Base-by-base conservation (phyloP, 2,888 invertebrate species). In the Megastigmus dorsalis region DNA sequence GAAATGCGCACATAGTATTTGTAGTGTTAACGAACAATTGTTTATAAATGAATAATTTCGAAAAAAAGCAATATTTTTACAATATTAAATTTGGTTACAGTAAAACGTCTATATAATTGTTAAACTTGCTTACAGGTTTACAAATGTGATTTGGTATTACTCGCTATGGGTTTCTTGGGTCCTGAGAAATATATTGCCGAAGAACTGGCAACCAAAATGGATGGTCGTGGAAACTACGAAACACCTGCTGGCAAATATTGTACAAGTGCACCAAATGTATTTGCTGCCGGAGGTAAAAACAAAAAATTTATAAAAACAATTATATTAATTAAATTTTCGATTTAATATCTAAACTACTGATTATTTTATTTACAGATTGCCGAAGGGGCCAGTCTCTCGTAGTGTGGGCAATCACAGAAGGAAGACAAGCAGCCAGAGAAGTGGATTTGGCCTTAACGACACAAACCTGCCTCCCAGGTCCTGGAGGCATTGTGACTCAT, bases 121-220 rank as follows among this genome's bases (percentile, higher is more conserved):
- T 50, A 15, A 60, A 36, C 54, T 54, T 68, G 23, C 41, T 52
- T 60, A 20, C n/a, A 91, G 89, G 90, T 94, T 30, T 96, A 92
- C 89, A 92, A 94, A 80, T 95, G 96, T 66, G 97, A 99, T 87
- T 90, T 99, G 77, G 96, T 98, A 69, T 90, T 99, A 77, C 91
- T 99, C 60, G 99, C 99, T 2, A 99, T 99, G 99, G 99, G 99
- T 82, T 99, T 99, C 91, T 90, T 98, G 76, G 98, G 98, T 0
- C 98, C 98, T 0, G 98, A 99, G 89, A 91, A 95, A 84, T 93
- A 94, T 75, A 93, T 99, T 67, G 93, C 97, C 59, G 92, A 93
- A 80, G 95, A 99, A 86, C 88, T 92, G 71, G 90, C 91, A 52
- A 89, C 98, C 45, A 93, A 95, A 45, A 89, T 96, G 83, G 99